Base-by-base conservation (phyloP, 35 echinoderm and acorn worm genomes). In the Ophioderma brevispina region DNA sequence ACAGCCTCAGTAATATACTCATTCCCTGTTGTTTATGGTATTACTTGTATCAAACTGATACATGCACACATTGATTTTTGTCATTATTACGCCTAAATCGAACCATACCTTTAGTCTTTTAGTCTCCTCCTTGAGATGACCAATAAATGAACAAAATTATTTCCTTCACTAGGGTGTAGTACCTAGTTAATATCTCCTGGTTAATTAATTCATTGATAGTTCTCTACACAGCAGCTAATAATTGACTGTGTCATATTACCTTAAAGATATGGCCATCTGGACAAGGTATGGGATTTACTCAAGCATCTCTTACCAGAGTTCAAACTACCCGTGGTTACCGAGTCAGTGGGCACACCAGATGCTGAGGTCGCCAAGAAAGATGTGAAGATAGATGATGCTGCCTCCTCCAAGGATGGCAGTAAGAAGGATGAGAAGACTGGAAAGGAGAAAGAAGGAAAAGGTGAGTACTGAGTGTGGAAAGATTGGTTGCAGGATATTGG, bases 211-310 rank as follows among this genome's bases (percentile, higher is more conserved):
- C 21, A 33, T 21, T 17, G 34, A 0, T 23, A 15, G 17, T 32
- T 78, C 32, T 78, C 21, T 33, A 21, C 0, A n/a, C n/a, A n/a
- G n/a, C n/a, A n/a, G n/a, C n/a, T n/a, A n/a, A n/a, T n/a, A n/a
- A n/a, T n/a, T 0, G 18, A 3, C 31, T 28, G 25, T 52, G 25
- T 76, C 11, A n/a, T 35, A 42, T 55, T 30, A n/a, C 39, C 38
- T 10, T 1, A 52, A n/a, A 98, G 96, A 78, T 98, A 98, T 35
- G 96, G 96, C 18, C 96, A 98, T 55, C 38, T 98, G 2, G 92
- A 94, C 18, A 91, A 98, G 78, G 96, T 98, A 0, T 98, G 96
- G 96, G 81, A 84, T 33, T 82, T 98, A 18, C 76, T 98, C 43
- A 94, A 92, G 42, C 76, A 87, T 33, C 80, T 94, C 3, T 81